Base-by-base conservation (phyloP, 2,797 vertebrate species). In the Amphiprion clarkii region DNA sequence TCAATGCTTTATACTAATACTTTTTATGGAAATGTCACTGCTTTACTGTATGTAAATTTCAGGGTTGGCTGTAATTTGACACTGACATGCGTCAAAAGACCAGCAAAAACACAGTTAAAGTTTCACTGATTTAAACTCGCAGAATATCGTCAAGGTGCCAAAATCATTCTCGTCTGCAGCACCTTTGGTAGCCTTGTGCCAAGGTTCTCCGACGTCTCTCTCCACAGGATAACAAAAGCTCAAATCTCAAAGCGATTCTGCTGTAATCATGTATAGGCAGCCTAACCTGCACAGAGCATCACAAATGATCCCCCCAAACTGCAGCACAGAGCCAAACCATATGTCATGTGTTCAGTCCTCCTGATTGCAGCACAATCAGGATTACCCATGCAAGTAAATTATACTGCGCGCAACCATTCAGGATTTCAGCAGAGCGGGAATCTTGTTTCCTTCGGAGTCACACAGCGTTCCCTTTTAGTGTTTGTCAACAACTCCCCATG, bases 271-370 rank as follows among this genome's bases (percentile, higher is more conserved):
- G 54, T 64, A 49, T 11, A 82, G 40, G 25, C 53, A 70, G 46
- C 46, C 48, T 44, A 74, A 62, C 76, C 71, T 76, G 16, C 61
- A 71, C 46, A 56, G 42, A 79, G 46, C 56, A 78, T 56, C 62
- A 31, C 56, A 85, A 81, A 76, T 71, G 83, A 83, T 83, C 57
- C 67, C 33, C 54, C 72, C n/a, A 72, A 82, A 86, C 60, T 25
- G 60, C 27, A 67, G 51, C 48, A 69, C 40, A 63, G 58, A 79
- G 44, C 73, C 58, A 61, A 71, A 60, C 51, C 76, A 74, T 60
- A 78, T 74, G 72, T 79, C 69, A 53, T 74, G 81, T 73, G 72
- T 76, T 78, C 53, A 72, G 54, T 44, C 39, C 16, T 51, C 42
- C n/a, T 81, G 69, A 65, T 75, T 65, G 55, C 64, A 68, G 49